Evolutionary conservation across 1,140 invertebrate species (phyloP).

Genomic region (Pseudachorutes palmiensis): DNA sequence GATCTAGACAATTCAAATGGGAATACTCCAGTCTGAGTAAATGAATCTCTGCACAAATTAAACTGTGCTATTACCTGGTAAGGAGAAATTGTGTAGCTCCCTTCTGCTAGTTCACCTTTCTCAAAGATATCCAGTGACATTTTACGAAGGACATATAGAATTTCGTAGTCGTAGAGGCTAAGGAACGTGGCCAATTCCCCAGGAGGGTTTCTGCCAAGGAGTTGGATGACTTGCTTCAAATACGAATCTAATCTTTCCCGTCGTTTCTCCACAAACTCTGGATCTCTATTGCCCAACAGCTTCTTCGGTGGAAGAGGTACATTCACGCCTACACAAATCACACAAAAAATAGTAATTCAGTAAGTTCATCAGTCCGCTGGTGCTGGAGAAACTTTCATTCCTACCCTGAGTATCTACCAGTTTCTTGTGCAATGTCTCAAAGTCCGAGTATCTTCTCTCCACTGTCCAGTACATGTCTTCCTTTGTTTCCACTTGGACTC

Average conservation of each 20-base stretch:
- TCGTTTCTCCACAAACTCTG: slow-evolving; percentile 75
- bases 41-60: slow-evolving; percentile 16
- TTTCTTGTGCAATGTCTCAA: slow-evolving; percentile 74
- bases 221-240: slow-evolving; percentile 63
- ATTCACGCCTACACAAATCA: slow-evolving; percentile 46
- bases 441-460: slow-evolving; percentile 77
- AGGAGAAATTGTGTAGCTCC: slow-evolving; percentile 56
- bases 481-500: slow-evolving; percentile 18
- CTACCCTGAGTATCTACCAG: slow-evolving; percentile 60
- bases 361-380: background rate
- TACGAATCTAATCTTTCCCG: slow-evolving; percentile 69
- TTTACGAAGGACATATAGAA: slow-evolving; percentile 68
- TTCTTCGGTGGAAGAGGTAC: slow-evolving; percentile 81
- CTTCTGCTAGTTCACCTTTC: slow-evolving; percentile 58
- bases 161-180: slow-evolving; percentile 72
- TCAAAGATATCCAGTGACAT: slow-evolving; percentile 62
- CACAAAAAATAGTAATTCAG: slow-evolving; percentile 9
- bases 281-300: slow-evolving; percentile 67
- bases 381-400: background rate
- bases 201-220: slow-evolving; percentile 57
- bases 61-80: slow-evolving; percentile 55
- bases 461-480: slow-evolving; percentile 64
- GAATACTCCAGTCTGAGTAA: too few species aligned
- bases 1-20: slow-evolving; percentile 52
- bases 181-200: slow-evolving; percentile 65